Conservation (phyloP, 2,113 vertebrate species). For the Elaphurus davidianus region DNA sequence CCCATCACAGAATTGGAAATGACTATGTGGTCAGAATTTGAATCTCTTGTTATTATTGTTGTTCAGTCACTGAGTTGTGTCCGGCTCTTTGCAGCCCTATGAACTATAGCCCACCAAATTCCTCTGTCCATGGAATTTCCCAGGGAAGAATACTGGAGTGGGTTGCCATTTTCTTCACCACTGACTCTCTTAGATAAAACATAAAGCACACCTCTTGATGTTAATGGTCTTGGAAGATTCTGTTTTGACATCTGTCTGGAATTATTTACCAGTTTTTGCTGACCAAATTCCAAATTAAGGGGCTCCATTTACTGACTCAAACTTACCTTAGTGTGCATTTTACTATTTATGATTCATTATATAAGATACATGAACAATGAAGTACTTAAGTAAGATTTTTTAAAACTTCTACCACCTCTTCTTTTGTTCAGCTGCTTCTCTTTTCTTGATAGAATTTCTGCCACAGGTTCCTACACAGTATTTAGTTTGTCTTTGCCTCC, state of each 20-base stretch:
- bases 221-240: conserved; percentile 70
- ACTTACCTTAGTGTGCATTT: conserved; percentile 20
- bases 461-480: neutral
- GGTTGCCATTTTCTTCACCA: neutral
- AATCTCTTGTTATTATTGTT: conserved; percentile 8
- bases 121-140: neutral
- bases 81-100: neutral
- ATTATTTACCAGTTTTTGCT: conserved; percentile 71
- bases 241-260: conserved; percentile 69
- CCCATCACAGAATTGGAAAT: conserved; percentile 56
- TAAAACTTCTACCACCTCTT: neutral
- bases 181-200: conserved; percentile 56
- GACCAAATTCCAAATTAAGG: conserved; percentile 69
- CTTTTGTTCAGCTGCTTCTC: neutral
- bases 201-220: conserved; percentile 69
- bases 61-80: neutral
- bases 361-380: neutral
- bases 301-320: conserved; percentile 41
- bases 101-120: neutral
- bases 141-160: neutral
- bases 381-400: neutral
- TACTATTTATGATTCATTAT: neutral
- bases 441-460: conserved; percentile 16
- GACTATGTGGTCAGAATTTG: conserved; percentile 61
- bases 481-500: neutral